phyloP scores from a whole-genome alignment of 2,113 vertebrate species.

The Pteropus alecto region DNA sequence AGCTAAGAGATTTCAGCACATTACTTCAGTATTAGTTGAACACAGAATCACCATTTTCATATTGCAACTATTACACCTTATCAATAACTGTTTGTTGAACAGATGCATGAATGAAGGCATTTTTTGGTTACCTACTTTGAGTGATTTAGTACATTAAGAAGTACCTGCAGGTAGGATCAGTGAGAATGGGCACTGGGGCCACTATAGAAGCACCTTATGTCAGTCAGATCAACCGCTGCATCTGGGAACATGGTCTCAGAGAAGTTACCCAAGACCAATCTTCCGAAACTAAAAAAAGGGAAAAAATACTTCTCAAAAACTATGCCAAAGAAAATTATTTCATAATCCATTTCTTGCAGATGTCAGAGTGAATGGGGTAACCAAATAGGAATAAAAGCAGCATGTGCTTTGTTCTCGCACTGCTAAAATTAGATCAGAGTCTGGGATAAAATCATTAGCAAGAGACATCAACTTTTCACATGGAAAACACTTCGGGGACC shows the following conservation, averaged over 20 bases:
- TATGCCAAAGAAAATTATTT: slow-evolving; percentile 43
- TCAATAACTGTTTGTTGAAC: not conserved
- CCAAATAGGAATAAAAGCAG: not conserved
- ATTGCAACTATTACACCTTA: not conserved
- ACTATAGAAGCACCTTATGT: not conserved
- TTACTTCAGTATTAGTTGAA: not conserved
- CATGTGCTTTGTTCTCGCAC: not conserved
- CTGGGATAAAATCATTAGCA: not conserved
- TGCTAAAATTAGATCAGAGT: not conserved
- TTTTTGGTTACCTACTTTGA: not conserved
- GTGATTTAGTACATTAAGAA: not conserved
- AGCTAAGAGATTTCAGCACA: not conserved
- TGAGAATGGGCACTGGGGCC: not conserved
- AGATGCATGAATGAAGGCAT: not conserved
- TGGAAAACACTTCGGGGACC: not conserved
- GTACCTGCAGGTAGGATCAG: too few relatives aligned
- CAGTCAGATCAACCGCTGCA: not conserved
- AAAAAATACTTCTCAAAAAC: slow-evolving; percentile 61
- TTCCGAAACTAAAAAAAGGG: slow-evolving; percentile 40
- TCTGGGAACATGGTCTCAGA: slow-evolving; percentile 1
- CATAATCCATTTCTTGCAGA: slow-evolving; percentile 42
- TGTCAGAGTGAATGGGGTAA: slow-evolving; percentile 37
- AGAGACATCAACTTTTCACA: not conserved
- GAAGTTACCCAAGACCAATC: slow-evolving; percentile 13
- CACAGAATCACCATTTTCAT: not conserved